Base-by-base conservation (phyloP, 2,113 vertebrate genomes). In the Chlorodrepanis virens region DNA sequence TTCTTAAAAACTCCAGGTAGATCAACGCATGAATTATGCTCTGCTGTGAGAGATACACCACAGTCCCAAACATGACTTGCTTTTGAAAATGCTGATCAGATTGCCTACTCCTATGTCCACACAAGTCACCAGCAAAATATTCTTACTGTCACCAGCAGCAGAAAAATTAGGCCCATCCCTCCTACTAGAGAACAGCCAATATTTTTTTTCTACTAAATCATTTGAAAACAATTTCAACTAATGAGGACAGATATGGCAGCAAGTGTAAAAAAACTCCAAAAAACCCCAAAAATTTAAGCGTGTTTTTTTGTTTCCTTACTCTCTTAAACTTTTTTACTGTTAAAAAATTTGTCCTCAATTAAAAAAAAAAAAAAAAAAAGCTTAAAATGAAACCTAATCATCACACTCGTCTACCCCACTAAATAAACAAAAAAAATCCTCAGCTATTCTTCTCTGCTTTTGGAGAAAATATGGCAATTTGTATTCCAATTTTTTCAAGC, bases 381-480 rank as follows among this genome's bases (percentile, higher is more conserved):
- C 22, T 33, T 9, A 91, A 94, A 86, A 63, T n/a, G 67, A 87
- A 87, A 21, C 24, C 31, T 74, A 89, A 78, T 78, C 45, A 50
- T 94, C 68, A 59, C 33, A 87, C n/a, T 59, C 6, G 2, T 59
- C 56, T 59, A 59, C 29, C n/a, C 54, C 29, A 59, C 54, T 54
- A 93, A 89, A 92, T 69, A 95, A 96, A 89, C 63, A 91, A 87
- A 86, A 86, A 69, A 91, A 91, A 49, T 54, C 42, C 42, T 93
- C 56, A 81, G 71, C 37, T 81, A 70, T 78, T 96, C 83, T 90
- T 80, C 68, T 61, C 86, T 89, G 84, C 83, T 71, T 95, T 91
- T 78, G 74, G 40, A 91, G 81, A 89, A 97, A 96, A 97, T 71
- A 81, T 83, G 80, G 68, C 49, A 96, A 96, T 97, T 97, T 94